Evolutionary conservation across 2,113 vertebrate genomes (phyloP), one percentile per base, ranked within the genome.

Genomic region (Osmerus mordax): DNA sequence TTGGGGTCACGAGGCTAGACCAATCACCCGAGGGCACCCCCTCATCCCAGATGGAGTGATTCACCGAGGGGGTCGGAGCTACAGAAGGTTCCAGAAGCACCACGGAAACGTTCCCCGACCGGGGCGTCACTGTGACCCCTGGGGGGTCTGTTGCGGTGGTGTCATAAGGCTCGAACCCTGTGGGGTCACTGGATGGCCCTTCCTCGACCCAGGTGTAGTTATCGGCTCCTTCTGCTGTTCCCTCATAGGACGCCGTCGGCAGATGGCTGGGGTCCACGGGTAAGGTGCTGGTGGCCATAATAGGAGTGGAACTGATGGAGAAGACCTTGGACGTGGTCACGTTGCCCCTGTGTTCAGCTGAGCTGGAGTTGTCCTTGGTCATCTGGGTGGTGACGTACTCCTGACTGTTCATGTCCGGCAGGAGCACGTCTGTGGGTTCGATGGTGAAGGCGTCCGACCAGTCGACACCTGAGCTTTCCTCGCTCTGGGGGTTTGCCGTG

Each of bases 341-440:
- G 25, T 92, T 90, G 58, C 80, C 78, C 14, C 76, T 76, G 21
- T 90, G 86, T 69, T 91, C 88, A 63, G 78, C 78, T 14, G 83
- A 82, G 69, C 65, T 79, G 65, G 71, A 75, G 79, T 86, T 89
- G 11, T 83, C 89, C 82, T 89, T 91, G 63, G 78, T 84, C 78
- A 89, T 60, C 74, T 92, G 91, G 67, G 84, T 91, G 70, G 89
- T 91, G 82, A 91, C 92, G 75, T 91, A 93, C 73, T 93, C 92
- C 73, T 93, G 80, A 68, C 92, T 93, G 84, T 93, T 93, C 92
- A 93, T 93, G 36, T 93, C 92, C 7, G 92, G 92, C 71, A 93
- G 80, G 9, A 93, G 91, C 51, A 92, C 86, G 67, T 92, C 90
- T 0, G 91, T 93, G 0, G 92, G 91, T 52, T 91, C 91, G 0